phyloP scores from a whole-genome alignment of 2,797 vertebrate genomes.

The Hybognathus amarus region DNA sequence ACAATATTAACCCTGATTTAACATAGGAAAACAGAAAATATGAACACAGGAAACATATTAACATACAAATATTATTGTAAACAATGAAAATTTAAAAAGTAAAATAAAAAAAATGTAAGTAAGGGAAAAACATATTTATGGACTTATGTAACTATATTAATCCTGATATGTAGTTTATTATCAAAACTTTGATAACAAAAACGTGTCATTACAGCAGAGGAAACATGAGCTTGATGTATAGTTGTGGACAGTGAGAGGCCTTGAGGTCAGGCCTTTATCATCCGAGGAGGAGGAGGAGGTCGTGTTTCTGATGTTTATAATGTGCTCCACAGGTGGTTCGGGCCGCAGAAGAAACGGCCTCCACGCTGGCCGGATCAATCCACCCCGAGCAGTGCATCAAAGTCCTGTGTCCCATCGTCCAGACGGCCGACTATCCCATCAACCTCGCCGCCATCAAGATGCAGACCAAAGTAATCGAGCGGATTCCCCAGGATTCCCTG shows the following conservation, averaged over 20 bases:
- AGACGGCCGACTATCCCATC: conserved; percentile 93
- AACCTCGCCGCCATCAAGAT: conserved; percentile 96
- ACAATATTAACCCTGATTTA: too few species aligned
- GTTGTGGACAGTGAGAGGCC: background rate
- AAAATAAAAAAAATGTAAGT: too few species aligned
- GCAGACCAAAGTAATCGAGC: conserved; percentile 92
- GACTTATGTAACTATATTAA: background rate
- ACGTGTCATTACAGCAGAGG: background rate
- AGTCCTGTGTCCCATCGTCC: conserved; percentile 93
- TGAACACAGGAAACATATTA: too few species aligned
- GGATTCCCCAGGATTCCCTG: conserved; percentile 86
- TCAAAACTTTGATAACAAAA: background rate
- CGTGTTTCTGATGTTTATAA: conserved; percentile 54
- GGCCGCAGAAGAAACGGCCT: conserved; percentile 89
- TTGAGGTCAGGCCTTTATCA: background rate
- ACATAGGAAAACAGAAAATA: too few species aligned
- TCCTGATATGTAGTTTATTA: background rate
- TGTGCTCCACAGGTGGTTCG: conserved; percentile 85
- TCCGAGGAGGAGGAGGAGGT: background rate
- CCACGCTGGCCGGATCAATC: conserved; percentile 86
- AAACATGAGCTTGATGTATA: background rate
- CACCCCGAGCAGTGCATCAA: conserved; percentile 93
- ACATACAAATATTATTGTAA: too few species aligned
- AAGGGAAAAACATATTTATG: too few species aligned
- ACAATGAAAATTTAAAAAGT: too few species aligned